These are phyloP conservation scores for Protonibea diacanthus DNA, from an alignment of 2,797 vertebrate species.

Conservation along the genomic window DNA sequence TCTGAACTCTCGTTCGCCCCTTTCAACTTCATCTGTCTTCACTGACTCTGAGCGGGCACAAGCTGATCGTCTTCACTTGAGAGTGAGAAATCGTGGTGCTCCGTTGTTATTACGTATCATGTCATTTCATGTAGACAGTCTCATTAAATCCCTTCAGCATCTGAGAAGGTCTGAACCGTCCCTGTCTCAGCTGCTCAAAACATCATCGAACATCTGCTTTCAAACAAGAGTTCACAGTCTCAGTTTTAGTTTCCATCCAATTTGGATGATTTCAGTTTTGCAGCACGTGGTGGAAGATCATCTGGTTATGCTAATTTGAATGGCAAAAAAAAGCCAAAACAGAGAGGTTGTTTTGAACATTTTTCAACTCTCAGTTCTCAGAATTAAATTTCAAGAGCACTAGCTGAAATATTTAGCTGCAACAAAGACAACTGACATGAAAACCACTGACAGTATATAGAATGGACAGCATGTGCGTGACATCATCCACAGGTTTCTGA, in stretches of 20 bases:
- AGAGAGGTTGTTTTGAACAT: constrained; percentile 24
- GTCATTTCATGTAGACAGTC: constrained; percentile 9
- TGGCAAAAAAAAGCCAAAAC: constrained; percentile 13
- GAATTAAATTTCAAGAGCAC: not conserved
- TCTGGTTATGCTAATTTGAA: constrained; percentile 27
- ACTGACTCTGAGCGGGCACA: constrained; percentile 26
- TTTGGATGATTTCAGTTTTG: constrained; percentile 15
- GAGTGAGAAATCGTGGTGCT: constrained; percentile 6
- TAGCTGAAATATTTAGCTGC: not conserved
- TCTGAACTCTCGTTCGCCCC: constrained; percentile 48
- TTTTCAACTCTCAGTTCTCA: constrained; percentile 64
- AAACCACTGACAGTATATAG: not conserved
- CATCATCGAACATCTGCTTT: constrained; percentile 9
- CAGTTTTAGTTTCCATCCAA: constrained; percentile 31
- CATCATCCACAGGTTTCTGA: no score
- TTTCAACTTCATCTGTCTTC: constrained; percentile 36
- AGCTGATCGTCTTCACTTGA: constrained; percentile 29
- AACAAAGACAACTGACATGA: not conserved
- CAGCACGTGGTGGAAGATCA: constrained; percentile 33
- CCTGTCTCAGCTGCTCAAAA: constrained; percentile 32
- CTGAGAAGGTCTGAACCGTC: constrained; percentile 1
- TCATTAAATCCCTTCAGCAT: constrained; percentile 34
- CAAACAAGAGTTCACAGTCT: not conserved
- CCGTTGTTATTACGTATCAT: constrained; percentile 15
- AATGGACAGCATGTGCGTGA: no score